Conservation (phyloP, 2,113 vertebrate species). For the Syngnathus floridae region DNA sequence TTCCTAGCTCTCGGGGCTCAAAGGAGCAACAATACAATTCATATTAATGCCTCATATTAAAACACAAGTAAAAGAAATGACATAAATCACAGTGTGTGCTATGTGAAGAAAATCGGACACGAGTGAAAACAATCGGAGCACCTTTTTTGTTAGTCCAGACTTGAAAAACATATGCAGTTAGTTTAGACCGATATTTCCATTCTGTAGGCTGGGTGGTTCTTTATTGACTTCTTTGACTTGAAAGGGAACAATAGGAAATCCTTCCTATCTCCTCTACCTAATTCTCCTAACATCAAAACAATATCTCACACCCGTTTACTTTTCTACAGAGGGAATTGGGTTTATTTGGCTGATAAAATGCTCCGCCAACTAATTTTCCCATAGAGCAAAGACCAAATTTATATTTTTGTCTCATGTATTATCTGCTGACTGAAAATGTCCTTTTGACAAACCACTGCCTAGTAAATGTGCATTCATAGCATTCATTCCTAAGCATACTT, state of each 20-base stretch:
- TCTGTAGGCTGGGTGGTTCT: not conserved
- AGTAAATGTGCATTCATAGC: slow-evolving; percentile 9
- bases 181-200: not conserved
- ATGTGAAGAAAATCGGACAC: no score
- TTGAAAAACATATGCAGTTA: not conserved
- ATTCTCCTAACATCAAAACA: not conserved
- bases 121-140: not conserved
- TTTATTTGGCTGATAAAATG: no score
- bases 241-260: not conserved
- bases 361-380: not conserved
- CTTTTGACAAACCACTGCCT: not conserved
- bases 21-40: not conserved
- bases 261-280: no score
- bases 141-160: not conserved
- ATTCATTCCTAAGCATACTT: slow-evolving; percentile 13
- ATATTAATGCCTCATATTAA: no score
- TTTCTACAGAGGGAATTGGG: not conserved
- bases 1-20: not conserved
- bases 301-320: not conserved
- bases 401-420: not conserved
- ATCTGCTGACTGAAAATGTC: not conserved
- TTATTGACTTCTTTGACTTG: not conserved
- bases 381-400: not conserved
- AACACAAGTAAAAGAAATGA: no score
- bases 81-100: no score